Evolutionary conservation across 1,140 invertebrate species (phyloP).

Genomic region (Neelides sp.): DNA sequence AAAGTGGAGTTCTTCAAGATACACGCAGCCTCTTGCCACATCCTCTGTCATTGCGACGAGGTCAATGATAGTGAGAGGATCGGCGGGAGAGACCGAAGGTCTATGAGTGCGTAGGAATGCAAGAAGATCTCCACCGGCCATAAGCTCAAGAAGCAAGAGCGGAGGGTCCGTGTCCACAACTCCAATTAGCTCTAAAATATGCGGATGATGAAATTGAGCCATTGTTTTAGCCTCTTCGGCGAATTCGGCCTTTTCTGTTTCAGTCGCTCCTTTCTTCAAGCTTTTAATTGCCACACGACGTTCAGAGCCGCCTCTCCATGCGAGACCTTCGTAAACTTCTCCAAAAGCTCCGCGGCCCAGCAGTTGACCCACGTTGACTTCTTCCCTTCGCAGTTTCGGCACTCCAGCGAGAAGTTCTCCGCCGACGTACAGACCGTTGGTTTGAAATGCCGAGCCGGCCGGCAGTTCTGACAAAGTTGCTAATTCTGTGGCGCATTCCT

Average conservation of each 20-base stretch:
- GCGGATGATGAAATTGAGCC: slow-evolving; percentile 93
- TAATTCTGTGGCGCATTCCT: slow-evolving; percentile 63
- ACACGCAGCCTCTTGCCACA: slow-evolving; percentile 75
- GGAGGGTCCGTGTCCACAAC: slow-evolving; percentile 85
- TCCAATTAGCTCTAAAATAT: slow-evolving; percentile 81
- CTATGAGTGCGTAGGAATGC: slow-evolving; percentile 52
- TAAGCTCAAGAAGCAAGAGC: slow-evolving; percentile 88
- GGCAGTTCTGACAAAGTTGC: slow-evolving; percentile 74
- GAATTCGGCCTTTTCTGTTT: slow-evolving; percentile 82
- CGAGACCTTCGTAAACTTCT: slow-evolving; percentile 83
- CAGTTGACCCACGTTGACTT: slow-evolving; percentile 72
- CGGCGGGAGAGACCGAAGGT: slow-evolving; percentile 7
- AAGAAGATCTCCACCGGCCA: slow-evolving; percentile 89
- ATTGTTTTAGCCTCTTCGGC: slow-evolving; percentile 92
- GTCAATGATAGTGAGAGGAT: slow-evolving; percentile 57
- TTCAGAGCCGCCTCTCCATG: slow-evolving; percentile 40
- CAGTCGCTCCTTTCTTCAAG: slow-evolving; percentile 77
- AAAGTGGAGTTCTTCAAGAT: slow-evolving; percentile 70
- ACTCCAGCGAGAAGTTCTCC: slow-evolving; percentile 48
- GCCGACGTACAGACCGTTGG: slow-evolving; percentile 57
- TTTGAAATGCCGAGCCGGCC: slow-evolving; percentile 52
- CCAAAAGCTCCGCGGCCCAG: slow-evolving; percentile 93
- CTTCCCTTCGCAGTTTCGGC: slow-evolving; percentile 67
- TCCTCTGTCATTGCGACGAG: slow-evolving; percentile 85
- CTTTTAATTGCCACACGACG: slow-evolving; percentile 79